A percentile compares a stretch with the other conserved stretches of the same genome.
Conservation (phyloP, 1,140 invertebrate species). For the Apocrypta bakeri region DNA sequence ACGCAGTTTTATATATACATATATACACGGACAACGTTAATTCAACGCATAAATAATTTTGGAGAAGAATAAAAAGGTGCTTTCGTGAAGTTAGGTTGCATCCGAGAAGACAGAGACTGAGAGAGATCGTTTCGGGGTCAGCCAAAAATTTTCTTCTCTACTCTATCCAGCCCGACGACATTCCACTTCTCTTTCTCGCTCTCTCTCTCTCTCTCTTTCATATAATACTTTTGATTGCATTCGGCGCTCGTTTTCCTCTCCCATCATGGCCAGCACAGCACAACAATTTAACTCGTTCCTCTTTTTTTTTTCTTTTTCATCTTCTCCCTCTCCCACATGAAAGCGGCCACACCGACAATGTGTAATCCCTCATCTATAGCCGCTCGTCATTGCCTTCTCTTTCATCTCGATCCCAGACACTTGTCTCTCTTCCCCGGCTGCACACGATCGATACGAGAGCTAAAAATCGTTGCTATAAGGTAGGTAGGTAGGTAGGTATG, state of each 20-base stretch:
- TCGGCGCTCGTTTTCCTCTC: neutral
- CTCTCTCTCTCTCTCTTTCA: neutral
- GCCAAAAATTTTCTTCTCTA: constrained; percentile 3
- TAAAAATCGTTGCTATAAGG: constrained; percentile 10
- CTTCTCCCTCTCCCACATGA: neutral
- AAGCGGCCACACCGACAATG: neutral
- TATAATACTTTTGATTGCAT: constrained; percentile 12
- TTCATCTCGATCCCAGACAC: constrained; percentile 14
- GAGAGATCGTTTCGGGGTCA: constrained; percentile 10
- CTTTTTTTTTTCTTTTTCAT: neutral
- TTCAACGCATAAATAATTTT: too few species aligned
- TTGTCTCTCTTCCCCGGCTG: neutral
- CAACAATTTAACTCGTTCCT: neutral
- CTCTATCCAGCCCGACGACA: neutral
- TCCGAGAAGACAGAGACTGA: neutral
- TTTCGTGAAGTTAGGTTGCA: too few species aligned
- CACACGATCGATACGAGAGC: neutral
- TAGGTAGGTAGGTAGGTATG: constrained; percentile 46
- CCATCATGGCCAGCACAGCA: neutral
- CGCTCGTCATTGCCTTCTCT: neutral
- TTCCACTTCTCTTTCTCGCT: neutral
- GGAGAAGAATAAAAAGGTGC: too few species aligned
- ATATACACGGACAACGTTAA: too few species aligned
- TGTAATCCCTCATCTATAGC: neutral
- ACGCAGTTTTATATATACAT: too few species aligned